A percentile compares a stretch with the other conserved stretches of the same genome.
Evolutionary conservation across 2,888 invertebrate species (phyloP).

Genomic region (Rhagonycha fulva): DNA sequence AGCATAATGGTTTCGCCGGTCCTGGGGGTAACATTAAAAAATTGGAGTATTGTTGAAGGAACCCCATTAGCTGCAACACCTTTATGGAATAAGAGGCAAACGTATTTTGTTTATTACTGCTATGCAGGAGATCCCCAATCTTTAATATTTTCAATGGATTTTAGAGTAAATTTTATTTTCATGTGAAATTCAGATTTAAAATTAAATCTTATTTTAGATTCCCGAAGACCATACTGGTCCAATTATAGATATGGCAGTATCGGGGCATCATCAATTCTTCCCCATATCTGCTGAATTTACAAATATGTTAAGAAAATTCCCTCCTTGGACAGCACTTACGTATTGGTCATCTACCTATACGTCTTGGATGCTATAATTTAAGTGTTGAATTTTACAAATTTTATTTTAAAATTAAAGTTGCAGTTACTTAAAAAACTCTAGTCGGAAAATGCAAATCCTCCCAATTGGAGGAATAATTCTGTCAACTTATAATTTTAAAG

Average conservation of each 20-base stretch:
- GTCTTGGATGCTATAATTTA: constrained; percentile 56
- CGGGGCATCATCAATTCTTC: constrained; percentile 65
- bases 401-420: background rate
- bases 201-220: constrained; percentile 46
- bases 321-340: constrained; percentile 67
- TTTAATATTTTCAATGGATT: constrained; percentile 63
- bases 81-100: constrained; percentile 60
- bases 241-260: constrained; percentile 62
- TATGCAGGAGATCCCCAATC: constrained; percentile 63
- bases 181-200: background rate
- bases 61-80: constrained; percentile 61
- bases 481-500: background rate
- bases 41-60: constrained; percentile 63
- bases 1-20: constrained; percentile 67
- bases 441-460: background rate
- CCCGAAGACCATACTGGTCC: constrained; percentile 53
- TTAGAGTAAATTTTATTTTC: constrained; percentile 57
- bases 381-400: background rate
- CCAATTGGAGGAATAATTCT: background rate
- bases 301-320: constrained; percentile 63
- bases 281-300: constrained; percentile 59
- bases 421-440: constrained; percentile 1
- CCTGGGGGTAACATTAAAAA: constrained; percentile 58
- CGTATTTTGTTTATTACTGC: constrained; percentile 72
- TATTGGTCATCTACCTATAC: constrained; percentile 74